Percentiles rank a stretch among this genome's conserved stretches.
phyloP scores from a whole-genome alignment of 1,140 invertebrate species.

The Ceratina australensis region DNA sequence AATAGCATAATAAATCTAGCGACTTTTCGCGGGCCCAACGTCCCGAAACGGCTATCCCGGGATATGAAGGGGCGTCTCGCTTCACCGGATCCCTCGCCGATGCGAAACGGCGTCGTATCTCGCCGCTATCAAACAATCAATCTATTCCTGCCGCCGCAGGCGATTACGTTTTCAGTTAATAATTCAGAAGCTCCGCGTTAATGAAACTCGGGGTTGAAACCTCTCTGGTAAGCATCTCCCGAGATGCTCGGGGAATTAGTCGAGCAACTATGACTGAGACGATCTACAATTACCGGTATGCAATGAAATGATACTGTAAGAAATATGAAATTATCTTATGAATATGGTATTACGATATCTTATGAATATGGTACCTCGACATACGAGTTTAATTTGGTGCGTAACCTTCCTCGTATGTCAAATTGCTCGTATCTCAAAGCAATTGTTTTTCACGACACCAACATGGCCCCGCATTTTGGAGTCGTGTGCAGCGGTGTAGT shows the following conservation, averaged over 20 bases:
- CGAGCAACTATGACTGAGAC: too few relatives aligned
- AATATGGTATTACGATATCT: too few relatives aligned
- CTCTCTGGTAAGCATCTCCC: background rate
- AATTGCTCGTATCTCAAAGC: too few relatives aligned
- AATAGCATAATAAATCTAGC: conserved; percentile 72
- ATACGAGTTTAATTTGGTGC: too few relatives aligned
- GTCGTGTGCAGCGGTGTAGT: too few relatives aligned
- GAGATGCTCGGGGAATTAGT: background rate
- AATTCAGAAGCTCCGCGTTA: conserved; percentile 19
- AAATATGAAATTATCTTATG: too few relatives aligned
- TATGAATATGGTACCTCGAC: too few relatives aligned
- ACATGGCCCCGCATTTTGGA: too few relatives aligned
- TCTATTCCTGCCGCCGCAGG: conserved; percentile 29
- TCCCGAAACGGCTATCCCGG: background rate
- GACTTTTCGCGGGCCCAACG: conserved; percentile 49
- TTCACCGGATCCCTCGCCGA: conserved; percentile 22
- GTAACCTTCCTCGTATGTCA: too few relatives aligned
- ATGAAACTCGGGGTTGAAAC: conserved; percentile 17
- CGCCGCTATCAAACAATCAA: conserved; percentile 39
- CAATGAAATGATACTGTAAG: too few relatives aligned
- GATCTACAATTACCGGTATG: too few relatives aligned
- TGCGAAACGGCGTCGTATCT: conserved; percentile 5
- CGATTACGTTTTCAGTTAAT: conserved; percentile 46
- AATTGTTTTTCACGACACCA: too few relatives aligned
- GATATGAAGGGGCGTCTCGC: conserved; percentile 29